phyloP scores from a whole-genome alignment of 2,113 vertebrate species.

The Centropus bengalensis region DNA sequence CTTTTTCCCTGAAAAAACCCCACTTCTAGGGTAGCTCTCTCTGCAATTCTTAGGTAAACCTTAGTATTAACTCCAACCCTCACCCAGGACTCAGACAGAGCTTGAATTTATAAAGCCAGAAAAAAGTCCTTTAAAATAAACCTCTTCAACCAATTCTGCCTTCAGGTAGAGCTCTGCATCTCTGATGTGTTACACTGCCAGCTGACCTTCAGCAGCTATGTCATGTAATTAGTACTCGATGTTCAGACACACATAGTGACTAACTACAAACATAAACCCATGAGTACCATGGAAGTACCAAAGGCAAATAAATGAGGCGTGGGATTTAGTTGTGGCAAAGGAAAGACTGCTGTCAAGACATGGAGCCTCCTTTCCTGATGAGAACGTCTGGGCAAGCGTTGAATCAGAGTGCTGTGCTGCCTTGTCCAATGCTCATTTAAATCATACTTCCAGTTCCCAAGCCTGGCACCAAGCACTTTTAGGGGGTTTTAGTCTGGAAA shows the following conservation, averaged over 20 bases:
- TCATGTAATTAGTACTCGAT: neutral
- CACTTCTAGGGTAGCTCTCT: neutral
- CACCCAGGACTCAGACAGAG: neutral
- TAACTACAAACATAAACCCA: neutral
- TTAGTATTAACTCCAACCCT: neutral
- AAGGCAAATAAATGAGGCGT: neutral
- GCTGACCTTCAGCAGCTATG: neutral
- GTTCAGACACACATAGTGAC: neutral
- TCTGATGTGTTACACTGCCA: rapidly evolving
- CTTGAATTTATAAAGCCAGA: neutral
- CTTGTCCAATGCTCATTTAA: neutral
- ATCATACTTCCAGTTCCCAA: neutral
- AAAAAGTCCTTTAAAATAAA: neutral
- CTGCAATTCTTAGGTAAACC: neutral
- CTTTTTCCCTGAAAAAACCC: neutral
- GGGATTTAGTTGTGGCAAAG: neutral
- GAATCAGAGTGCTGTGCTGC: neutral
- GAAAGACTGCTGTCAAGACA: neutral
- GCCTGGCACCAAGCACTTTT: neutral
- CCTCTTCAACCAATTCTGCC: neutral
- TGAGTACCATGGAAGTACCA: neutral
- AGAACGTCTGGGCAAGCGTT: neutral
- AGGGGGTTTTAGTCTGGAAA: neutral
- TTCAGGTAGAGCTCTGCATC: neutral
- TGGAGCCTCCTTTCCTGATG: neutral